phyloP scores from a whole-genome alignment of 2,113 vertebrate species.

The Anas platyrhynchos region DNA sequence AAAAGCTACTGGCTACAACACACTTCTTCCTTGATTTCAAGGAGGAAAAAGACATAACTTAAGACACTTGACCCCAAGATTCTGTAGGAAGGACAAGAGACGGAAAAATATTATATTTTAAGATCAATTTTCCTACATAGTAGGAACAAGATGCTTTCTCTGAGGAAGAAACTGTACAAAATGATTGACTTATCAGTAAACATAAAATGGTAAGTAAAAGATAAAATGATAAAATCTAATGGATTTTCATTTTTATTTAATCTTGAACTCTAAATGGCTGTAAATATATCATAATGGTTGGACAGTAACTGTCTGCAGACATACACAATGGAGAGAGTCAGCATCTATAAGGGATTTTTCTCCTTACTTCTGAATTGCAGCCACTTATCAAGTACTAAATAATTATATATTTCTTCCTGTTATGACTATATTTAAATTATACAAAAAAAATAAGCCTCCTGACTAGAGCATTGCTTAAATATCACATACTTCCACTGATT shows the following conservation, averaged over 20 bases:
- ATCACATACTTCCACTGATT: neutral
- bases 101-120: neutral
- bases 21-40: neutral
- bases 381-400: neutral
- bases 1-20: neutral
- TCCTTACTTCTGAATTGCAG: neutral
- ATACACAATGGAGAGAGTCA: neutral
- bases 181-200: neutral
- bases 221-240: neutral
- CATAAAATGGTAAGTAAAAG: neutral
- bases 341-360: neutral
- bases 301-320: neutral
- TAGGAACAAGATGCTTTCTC: neutral
- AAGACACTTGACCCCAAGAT: neutral
- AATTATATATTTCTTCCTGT: neutral
- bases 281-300: neutral
- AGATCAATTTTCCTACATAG: neutral
- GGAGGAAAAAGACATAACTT: neutral
- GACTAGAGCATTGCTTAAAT: neutral
- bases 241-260: neutral
- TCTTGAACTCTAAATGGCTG: neutral
- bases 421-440: neutral
- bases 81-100: neutral
- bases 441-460: neutral
- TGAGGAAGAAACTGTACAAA: neutral